Base-by-base conservation (phyloP, 2,888 invertebrate genomes). In the Chesias legatella region DNA sequence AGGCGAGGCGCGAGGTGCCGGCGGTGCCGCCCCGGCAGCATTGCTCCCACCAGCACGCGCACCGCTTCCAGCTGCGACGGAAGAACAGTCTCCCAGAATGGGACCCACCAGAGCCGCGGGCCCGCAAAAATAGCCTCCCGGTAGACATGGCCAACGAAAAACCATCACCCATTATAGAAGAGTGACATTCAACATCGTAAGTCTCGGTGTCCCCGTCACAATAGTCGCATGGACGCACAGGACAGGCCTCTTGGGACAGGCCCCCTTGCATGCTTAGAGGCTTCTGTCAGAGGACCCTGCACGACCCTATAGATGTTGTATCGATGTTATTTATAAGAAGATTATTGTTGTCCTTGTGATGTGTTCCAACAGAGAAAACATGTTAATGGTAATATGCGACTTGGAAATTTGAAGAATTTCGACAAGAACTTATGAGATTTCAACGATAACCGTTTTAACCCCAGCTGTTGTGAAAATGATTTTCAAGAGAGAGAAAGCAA, bases 211-310 rank as follows among this genome's bases (percentile, higher is more conserved):
- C 71, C 79, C 77, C 79, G 76, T 76, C 82, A 83, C 83, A 72
- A 67, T 80, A 82, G 84, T 67, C 69, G 84, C 83, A 84, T 83
- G 82, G 83, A 79, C 50, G 81, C 83, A 64, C 66, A 70, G 63
- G 66, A 79, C 73, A 70, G 81, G 81, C 82, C 80, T 81, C 70
- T 34, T 67, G 77, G 72, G 67, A 73, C 81, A 80, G 80, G 73
- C 74, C 81, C 79, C 79, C 80, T 78, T 84, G 86, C 86, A 86
- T 86, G 86, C 64, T 78, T 86, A 86, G 84, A 69, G 71, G 85
- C 84, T 84, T 84, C 63, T 84, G 83, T 83, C 79, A 78, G 67
- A 66, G 67, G 73, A 72, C 63, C 68, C 70, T 74, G 85, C 85
- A 84, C 85, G 83, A 79, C 48, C 67, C 71, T 59, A 75, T 82